Evolutionary conservation across 2,113 vertebrate species (phyloP), one percentile per base, ranked within the genome.

Genomic region (Phylloscopus trochilus): DNA sequence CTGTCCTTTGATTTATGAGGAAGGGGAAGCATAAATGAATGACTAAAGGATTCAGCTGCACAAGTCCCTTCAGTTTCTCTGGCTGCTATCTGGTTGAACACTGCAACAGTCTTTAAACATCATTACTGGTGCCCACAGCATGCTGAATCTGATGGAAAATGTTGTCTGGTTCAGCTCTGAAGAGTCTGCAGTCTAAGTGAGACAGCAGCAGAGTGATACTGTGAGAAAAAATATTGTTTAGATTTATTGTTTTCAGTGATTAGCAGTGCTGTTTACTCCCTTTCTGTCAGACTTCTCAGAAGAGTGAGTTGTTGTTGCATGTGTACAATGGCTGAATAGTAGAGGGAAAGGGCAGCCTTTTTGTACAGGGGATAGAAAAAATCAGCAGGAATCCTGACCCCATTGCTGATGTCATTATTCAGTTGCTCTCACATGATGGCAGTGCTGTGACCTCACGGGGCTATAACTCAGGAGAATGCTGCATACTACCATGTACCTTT

Each of bases 1-100:
- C 92, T 86, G 72, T 93, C 83, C 87, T 92, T 94, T 95, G 67
- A 69, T 93, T 91, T 93, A 55, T 86, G 68, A 92, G 79, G 90
- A 96, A 94, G 35, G 47, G 64, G 64, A 90, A 94, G 75, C 39
- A 85, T 52, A 92, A 95, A 95, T 52, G 63, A 43, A 92, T 95
- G 92, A 94, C 75, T 83, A 95, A 83, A 79, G 72, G 76, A 92
- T 90, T 94, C 88, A 93, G 79, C 63, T 91, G 82, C 72, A 49
- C 39, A 86, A 59, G 52, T 88, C 47, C 52, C 68, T 72, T 92
- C 74, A 72, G 72, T 93, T 94, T 90, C 75, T 94, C 46, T 83
- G 89, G 8, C 87, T 92, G 89, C 87, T 95, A 55, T 94, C 87
- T 89, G 62, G n/a, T 30, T 70, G 69, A 92, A 59, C 60, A 49